A percentile compares a stretch with the other conserved stretches of the same genome.
Conservation (phyloP, 2,888 invertebrate species). For the Conus canariensis region DNA sequence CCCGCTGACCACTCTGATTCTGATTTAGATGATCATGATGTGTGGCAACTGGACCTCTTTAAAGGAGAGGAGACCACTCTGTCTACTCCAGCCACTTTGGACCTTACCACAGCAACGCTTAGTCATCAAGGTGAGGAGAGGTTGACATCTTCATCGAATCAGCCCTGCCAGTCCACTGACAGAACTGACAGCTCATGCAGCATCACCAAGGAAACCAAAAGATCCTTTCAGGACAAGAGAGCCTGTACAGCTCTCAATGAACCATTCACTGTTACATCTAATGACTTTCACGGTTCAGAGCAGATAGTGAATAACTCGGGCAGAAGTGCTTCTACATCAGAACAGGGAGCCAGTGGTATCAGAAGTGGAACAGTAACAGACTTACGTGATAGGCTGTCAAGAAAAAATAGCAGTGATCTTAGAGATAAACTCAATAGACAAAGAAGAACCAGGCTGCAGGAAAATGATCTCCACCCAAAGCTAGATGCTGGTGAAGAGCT, state of each 20-base stretch:
- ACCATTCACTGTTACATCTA: too few relatives aligned
- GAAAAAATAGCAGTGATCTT: not conserved
- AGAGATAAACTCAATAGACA: not conserved
- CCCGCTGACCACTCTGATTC: not conserved
- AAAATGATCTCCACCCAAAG: too few relatives aligned
- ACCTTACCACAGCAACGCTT: not conserved
- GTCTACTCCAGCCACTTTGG: not conserved
- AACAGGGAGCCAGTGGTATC: not conserved
- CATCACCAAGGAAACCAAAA: not conserved
- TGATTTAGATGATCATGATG: not conserved
- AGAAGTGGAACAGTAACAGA: not conserved
- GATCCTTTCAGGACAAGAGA: too few relatives aligned
- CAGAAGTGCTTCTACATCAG: not conserved
- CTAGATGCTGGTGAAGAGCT: too few relatives aligned
- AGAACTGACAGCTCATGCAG: not conserved
- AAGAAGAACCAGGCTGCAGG: not conserved
- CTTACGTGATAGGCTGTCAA: not conserved
- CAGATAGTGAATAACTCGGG: too few relatives aligned
- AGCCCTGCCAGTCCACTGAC: not conserved
- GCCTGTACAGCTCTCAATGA: too few relatives aligned
- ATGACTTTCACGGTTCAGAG: too few relatives aligned
- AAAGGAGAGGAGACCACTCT: not conserved
- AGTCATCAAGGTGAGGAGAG: not conserved
- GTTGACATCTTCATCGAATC: not conserved
- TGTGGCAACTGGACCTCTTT: not conserved